Conservation (phyloP, 2,888 invertebrate genomes). For the Bellardia bayeri region DNA sequence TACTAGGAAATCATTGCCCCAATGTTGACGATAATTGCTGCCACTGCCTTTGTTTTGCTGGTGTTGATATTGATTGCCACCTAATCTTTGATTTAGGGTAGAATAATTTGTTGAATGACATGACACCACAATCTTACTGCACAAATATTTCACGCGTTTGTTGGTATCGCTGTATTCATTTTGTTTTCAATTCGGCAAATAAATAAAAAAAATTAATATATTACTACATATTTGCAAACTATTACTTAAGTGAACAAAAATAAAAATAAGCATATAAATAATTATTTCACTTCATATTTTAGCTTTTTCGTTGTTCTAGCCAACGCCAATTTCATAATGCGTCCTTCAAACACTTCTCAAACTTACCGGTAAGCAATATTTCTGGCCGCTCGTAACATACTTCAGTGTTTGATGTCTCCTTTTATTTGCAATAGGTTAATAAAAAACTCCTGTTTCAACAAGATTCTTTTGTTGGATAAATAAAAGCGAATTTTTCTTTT, state of each 20-base stretch:
- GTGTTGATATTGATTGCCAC: constrained; percentile 32
- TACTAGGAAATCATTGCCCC: constrained; percentile 68
- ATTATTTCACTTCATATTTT: constrained; percentile 18
- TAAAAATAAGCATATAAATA: not conserved
- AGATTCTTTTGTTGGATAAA: constrained; percentile 44
- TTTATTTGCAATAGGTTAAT: constrained; percentile 21
- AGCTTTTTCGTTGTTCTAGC: constrained; percentile 10
- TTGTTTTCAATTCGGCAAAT: constrained; percentile 18
- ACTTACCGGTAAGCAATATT: constrained; percentile 70
- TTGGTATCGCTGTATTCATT: constrained; percentile 58
- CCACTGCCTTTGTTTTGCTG: constrained; percentile 35
- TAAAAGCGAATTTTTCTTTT: constrained; percentile 30
- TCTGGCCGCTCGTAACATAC: constrained; percentile 61
- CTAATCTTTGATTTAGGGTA: constrained; percentile 69
- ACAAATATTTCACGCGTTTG: constrained; percentile 77
- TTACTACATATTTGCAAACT: constrained; percentile 17
- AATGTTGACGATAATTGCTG: constrained; percentile 58
- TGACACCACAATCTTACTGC: constrained; percentile 80
- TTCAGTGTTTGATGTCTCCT: not conserved
- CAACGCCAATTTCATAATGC: constrained; percentile 69
- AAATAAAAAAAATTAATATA: constrained; percentile 45
- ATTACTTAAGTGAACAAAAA: constrained; percentile 23
- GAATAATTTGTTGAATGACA: constrained; percentile 80
- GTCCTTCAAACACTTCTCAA: constrained; percentile 32
- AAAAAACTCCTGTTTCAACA: constrained; percentile 20